Conservation (phyloP, 2,888 invertebrate genomes). For the Drosophila vallismaia region DNA sequence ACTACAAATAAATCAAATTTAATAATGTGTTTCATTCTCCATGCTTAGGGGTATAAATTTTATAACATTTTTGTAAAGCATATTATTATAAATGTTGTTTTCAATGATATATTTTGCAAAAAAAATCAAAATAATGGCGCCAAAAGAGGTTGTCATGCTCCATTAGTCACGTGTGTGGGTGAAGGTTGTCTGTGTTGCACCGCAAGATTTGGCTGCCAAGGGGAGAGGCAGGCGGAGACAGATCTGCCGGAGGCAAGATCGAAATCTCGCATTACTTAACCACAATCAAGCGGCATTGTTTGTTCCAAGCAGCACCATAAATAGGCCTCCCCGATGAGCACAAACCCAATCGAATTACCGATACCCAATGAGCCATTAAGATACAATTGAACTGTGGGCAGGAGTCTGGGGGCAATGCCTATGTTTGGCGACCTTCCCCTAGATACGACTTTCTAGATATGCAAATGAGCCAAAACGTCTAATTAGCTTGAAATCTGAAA, state of each 20-base stretch:
- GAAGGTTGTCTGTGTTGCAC: conserved; percentile 62
- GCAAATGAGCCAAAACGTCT: conserved; percentile 16
- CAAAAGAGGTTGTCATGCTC: conserved; percentile 52
- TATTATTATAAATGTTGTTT: not conserved
- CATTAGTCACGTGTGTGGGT: conserved; percentile 69
- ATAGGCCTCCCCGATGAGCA: conserved; percentile 59
- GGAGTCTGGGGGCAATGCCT: conserved; percentile 30
- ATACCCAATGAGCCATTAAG: conserved; percentile 68
- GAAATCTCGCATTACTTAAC: conserved; percentile 43
- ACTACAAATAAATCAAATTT: not conserved
- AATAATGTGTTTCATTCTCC: not conserved
- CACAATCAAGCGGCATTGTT: conserved; percentile 51
- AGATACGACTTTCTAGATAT: conserved; percentile 18
- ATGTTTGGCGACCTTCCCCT: conserved; percentile 32
- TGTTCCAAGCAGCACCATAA: conserved; percentile 53
- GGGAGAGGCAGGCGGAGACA: conserved; percentile 4
- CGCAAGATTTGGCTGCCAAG: conserved; percentile 24
- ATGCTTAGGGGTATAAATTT: not conserved
- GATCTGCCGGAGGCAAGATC: conserved; percentile 46
- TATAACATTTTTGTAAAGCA: not conserved
- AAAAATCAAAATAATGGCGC: conserved; percentile 5
- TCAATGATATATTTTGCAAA: not conserved
- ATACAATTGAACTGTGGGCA: conserved; percentile 39
- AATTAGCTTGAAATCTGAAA: not conserved
- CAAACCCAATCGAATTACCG: conserved; percentile 54